Evolutionary conservation across 2,113 vertebrate genomes (phyloP).

Genomic region (Sminthopsis crassicaudata): DNA sequence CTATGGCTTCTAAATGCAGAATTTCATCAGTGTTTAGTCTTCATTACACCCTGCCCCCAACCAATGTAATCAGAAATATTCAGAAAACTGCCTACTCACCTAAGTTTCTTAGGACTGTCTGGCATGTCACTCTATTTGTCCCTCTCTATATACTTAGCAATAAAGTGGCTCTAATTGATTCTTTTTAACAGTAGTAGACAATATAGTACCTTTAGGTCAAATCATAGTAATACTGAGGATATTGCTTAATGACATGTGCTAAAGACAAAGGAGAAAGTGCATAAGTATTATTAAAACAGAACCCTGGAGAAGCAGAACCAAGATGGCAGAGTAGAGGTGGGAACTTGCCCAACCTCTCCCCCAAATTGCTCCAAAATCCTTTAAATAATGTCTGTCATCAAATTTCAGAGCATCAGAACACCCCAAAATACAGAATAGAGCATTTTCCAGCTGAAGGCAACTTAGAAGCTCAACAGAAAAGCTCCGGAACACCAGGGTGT

Average conservation of each 20-base stretch:
- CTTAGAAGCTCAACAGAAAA: no score
- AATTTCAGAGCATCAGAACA: no score
- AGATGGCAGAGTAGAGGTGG: no score
- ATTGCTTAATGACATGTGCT: not conserved
- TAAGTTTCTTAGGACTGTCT: not conserved
- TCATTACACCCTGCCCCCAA: not conserved
- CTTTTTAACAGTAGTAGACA: not conserved
- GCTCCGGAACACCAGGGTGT: no score
- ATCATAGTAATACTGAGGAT: not conserved
- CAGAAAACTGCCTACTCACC: not conserved
- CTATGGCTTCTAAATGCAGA: not conserved
- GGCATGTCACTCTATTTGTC: not conserved
- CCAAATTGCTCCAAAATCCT: no score
- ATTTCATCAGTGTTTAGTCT: not conserved
- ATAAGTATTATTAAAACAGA: not conserved
- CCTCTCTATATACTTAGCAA: not conserved
- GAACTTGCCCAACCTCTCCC: no score
- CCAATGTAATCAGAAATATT: not conserved
- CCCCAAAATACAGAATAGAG: no score
- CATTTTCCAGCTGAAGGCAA: no score
- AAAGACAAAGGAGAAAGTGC: not conserved
- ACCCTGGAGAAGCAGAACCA: no score
- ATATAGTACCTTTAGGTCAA: not conserved
- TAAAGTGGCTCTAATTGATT: not conserved
- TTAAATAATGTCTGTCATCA: no score